These are phyloP conservation scores for Rhyacophila brunnea DNA, from an alignment of 1,140 invertebrate genomes.

Conservation along the genomic window DNA sequence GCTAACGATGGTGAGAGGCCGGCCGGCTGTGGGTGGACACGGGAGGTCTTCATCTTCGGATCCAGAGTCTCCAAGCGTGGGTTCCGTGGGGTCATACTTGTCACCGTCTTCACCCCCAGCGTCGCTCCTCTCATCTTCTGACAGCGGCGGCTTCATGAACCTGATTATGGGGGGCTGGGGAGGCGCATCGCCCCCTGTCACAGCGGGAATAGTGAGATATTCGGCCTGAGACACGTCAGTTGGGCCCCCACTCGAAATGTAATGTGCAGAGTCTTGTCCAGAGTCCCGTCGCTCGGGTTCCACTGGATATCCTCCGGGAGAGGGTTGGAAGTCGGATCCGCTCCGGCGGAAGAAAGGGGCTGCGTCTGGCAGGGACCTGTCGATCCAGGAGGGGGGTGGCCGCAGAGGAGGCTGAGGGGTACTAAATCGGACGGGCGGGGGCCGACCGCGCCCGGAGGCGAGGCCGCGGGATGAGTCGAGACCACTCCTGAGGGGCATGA, in stretches of 20 bases:
- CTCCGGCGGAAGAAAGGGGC: constrained; percentile 6
- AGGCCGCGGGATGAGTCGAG: no score
- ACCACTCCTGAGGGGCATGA: neutral
- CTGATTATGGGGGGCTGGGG: constrained; percentile 58
- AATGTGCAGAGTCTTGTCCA: neutral
- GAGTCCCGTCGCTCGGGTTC: neutral
- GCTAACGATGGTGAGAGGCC: constrained; percentile 29
- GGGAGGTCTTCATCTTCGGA: constrained; percentile 37
- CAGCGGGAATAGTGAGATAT: neutral
- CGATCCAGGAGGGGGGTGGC: constrained; percentile 24
- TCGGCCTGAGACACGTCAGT: constrained; percentile 14
- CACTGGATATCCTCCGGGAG: no score
- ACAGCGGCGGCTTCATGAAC: constrained; percentile 49
- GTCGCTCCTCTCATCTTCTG: constrained; percentile 63
- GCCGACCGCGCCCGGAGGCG: constrained; percentile 11
- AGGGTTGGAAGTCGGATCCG: neutral
- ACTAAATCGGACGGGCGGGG: constrained; percentile 14
- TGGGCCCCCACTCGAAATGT: neutral
- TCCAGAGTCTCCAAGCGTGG: constrained; percentile 55
- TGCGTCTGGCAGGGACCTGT: constrained; percentile 5
- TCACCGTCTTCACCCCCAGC: constrained; percentile 65
- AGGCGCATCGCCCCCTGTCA: constrained; percentile 32
- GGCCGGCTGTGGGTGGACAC: constrained; percentile 2
- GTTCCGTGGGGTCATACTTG: constrained; percentile 65
- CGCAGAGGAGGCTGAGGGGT: constrained; percentile 7